A percentile compares a stretch with the other conserved stretches of the same genome.
phyloP scores from a whole-genome alignment of 2,797 vertebrate species.

The Muscicapa comitata region DNA sequence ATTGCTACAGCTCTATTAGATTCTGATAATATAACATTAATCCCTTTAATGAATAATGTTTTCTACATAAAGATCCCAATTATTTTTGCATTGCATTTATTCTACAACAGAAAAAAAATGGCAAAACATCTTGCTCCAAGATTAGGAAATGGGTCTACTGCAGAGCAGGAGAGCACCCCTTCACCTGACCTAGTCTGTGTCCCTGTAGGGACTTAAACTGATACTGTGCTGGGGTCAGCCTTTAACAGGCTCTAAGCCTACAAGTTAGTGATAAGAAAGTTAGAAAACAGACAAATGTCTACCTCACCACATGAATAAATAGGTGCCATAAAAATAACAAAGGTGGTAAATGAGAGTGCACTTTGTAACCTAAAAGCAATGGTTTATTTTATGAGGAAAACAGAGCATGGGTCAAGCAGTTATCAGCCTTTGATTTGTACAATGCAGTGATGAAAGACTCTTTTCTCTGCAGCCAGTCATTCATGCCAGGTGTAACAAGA shows the following conservation, averaged over 20 bases:
- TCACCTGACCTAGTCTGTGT: rapidly evolving
- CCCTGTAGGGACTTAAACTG: neutral
- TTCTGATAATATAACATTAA: neutral
- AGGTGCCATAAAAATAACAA: neutral
- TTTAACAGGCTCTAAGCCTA: neutral
- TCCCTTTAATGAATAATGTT: neutral
- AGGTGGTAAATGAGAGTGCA: neutral
- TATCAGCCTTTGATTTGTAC: neutral
- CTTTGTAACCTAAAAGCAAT: neutral
- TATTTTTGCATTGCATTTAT: neutral
- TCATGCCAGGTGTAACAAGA: neutral
- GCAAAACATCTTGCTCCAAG: neutral
- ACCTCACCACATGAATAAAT: neutral
- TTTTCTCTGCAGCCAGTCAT: neutral
- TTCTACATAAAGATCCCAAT: neutral
- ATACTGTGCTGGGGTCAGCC: neutral
- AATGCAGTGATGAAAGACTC: neutral
- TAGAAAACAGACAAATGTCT: neutral
- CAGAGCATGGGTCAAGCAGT: neutral
- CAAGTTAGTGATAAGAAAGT: neutral
- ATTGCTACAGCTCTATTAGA: neutral
- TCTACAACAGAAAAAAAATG: neutral
- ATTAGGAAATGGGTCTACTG: neutral
- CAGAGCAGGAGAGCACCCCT: neutral
- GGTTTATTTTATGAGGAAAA: neutral